Base-by-base conservation (phyloP, 2,113 vertebrate genomes). In the Melanerpes aurifrons region DNA sequence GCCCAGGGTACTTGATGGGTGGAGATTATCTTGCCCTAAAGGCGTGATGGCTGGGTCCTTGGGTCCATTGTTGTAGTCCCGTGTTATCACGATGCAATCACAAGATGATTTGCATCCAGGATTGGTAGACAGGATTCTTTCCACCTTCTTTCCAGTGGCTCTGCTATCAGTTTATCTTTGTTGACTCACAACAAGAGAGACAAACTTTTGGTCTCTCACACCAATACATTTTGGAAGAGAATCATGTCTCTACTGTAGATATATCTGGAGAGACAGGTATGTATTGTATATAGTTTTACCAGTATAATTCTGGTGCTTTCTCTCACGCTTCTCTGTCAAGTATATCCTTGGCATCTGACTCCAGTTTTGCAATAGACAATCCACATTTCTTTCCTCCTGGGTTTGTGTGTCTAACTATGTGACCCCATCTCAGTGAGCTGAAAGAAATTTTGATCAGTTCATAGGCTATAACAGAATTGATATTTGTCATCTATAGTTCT, bases 401-500 rank as follows among this genome's bases (percentile, higher is more conserved):
- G 10, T 71, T 92, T 94, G 29, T 0, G 0, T 68, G 31, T 54
- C 47, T 75, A 67, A n/a, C 43, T 81, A 4, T 29, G 35, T 90
- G 72, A 92, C 61, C 69, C 21, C 57, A 54, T 91, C 92, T 87
- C 75, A 78, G 37, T 75, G 82, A 71, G 58, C 7, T 92, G 75
- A 93, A 92, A 80, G 61, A 80, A 76, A 87, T 28, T 14, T 58
- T 79, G 71, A 82, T 85, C 75, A 69, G 81, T 82, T 83, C 79
- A 95, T 18, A 91, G 43, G 53, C 64, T 89, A 22, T 3, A 91
- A 8, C 22, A 80, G 53, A 86, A 82, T 0, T 76, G 10, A 6
- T 91, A 68, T 64, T 91, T 87, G 53, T 87, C 29, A 64, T 71
- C 64, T 25, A 9, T 78, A 87, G 37, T 40, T 91, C 72, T 91